A percentile compares a stretch with the other conserved stretches of the same genome.
Conservation (phyloP, 2,113 vertebrate genomes). For the Reinhardtius hippoglossoides region DNA sequence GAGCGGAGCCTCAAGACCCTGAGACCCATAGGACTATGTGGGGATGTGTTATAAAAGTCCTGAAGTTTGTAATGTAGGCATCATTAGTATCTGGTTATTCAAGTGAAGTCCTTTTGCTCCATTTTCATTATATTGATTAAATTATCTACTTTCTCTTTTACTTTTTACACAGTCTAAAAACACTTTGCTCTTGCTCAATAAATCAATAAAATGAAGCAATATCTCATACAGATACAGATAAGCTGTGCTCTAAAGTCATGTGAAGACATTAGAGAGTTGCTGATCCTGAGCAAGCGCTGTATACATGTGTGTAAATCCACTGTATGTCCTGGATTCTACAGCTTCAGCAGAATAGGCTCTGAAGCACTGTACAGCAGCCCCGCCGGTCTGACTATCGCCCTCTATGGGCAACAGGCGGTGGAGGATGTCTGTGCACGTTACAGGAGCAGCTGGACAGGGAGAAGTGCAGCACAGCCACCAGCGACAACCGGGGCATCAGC, state of each 20-base stretch:
- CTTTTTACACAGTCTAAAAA: not conserved
- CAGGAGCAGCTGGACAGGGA: constrained; percentile 60
- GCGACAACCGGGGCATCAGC: constrained; percentile 27
- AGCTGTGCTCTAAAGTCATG: not conserved
- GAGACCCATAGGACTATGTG: not conserved
- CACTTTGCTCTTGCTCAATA: not conserved
- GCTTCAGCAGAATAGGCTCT: constrained; percentile 17
- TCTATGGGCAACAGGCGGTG: constrained; percentile 50
- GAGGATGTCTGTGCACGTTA: constrained; percentile 34
- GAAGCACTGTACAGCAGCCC: constrained; percentile 15
- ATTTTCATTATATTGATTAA: not conserved
- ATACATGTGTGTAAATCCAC: not conserved
- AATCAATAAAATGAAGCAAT: not conserved
- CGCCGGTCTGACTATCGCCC: constrained; percentile 63
- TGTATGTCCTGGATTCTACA: constrained; percentile 6
- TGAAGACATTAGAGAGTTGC: not conserved
- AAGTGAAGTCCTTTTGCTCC: not conserved
- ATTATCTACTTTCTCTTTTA: not conserved
- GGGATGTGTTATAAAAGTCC: not conserved
- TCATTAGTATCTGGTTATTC: too few relatives aligned
- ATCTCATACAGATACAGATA: not conserved
- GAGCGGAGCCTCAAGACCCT: not conserved
- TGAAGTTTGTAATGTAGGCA: not conserved
- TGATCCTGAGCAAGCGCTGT: not conserved
- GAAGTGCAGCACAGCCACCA: constrained; percentile 53